Evolutionary conservation across 2,797 vertebrate species (phyloP), one percentile per base, ranked within the genome.

Genomic region (Leptatherina wallacei): DNA sequence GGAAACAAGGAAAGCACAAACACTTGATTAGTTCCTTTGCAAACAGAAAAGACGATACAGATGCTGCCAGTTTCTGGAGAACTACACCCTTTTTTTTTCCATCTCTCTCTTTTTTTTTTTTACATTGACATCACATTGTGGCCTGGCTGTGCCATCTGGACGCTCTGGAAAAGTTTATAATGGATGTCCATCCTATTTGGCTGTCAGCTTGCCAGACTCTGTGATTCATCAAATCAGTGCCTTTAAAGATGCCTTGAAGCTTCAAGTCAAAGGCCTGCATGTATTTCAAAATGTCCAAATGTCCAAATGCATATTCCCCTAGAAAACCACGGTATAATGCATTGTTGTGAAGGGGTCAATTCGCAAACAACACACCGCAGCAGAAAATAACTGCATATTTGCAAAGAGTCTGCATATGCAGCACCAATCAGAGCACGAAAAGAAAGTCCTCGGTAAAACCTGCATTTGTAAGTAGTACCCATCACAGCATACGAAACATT

Each of bases 1-100:
- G 77, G 85, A 81, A 80, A 77, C 54, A 63, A 61, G 76, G 47
- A 75, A 73, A 77, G 76, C 77, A 82, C 73, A 89, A 90, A 88
- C 80, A 83, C 79, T 87, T 86, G 65, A 86, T 86, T 83, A 83
- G 80, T 61, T 55, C 22, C 38, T 49, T 38, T 73, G 67, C 75
- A 73, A 82, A 88, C 72, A 82, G 61, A 75, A 59, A 51, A 32
- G 64, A 63, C 69, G 42, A 69, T 69, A 82, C 70, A 83, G 70
- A 85, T 61, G 29, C 83, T 58, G 30, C 8, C 57, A 61, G 63
- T 51, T 65, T 61, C n/a, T 71, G 57, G 1, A 55, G 20, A 35
- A 67, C 61, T 54, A 57, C 54, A 58, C 49, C 30, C 24, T 40
- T 2, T 12, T 22, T 12, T 40, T 40, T 40, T 4, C 32, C 32